Base-by-base conservation (phyloP, 1,140 invertebrate genomes). In the Dreissena rostriformis region DNA sequence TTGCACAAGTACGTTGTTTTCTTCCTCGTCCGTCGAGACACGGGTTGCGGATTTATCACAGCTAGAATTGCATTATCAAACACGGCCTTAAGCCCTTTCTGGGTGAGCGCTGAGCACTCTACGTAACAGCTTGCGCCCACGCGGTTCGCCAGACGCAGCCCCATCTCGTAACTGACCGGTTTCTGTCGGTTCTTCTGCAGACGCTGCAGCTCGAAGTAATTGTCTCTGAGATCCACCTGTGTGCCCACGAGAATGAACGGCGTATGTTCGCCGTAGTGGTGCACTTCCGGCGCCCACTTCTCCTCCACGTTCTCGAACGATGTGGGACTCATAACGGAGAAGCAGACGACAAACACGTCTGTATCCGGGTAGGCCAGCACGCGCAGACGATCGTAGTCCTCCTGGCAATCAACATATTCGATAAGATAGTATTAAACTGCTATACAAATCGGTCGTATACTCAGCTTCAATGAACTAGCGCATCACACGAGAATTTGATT, bases 341-440 rank as follows among this genome's bases (percentile, higher is more conserved):
- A 99, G 95, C 98, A 99, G 68, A 99, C 98, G 83, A 99, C 96
- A 95, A 99, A 99, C 74, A 99, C 98, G 94, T 99, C 98, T 29
- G 98, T 99, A 93, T 99, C 98, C 87, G 98, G 98, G 94, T 99
- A 99, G 52, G 97, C 98, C 8, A 99, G 94, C n/a, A 98, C 97
- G 91, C 98, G 95, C 67, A 99, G 94, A 87, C 98, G 95, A 92
- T 98, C 97, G 91, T 98, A 99, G 94, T 98, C 98, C 94, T 99
- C 98, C 93, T 98, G 97, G 14, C 73, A 81, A 57, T 19, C 84
- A 12, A 76, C 52, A 39, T 39, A 39, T 2, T 5, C 8, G 8
- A 39, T 8, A 39, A 2, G 39, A 39, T 5, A 39, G 39, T 39
- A 5, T 39, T 39, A 39, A 8, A 39, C 8, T 39, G 8, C 39